These are phyloP conservation scores for Drepana falcataria DNA, from an alignment of 2,888 invertebrate species.

Conservation along the genomic window DNA sequence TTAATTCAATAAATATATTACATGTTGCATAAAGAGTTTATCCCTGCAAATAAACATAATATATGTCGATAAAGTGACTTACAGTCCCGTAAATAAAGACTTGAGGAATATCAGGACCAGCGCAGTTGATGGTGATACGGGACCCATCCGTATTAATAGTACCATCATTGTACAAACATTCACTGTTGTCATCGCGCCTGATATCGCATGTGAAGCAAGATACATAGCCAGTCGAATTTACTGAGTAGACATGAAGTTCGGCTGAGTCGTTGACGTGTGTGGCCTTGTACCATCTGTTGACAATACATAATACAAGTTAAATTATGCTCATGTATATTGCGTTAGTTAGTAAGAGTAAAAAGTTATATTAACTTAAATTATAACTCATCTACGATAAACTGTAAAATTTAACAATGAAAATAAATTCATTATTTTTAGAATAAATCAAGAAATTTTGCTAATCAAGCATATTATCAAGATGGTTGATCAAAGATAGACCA, in stretches of 20 bases:
- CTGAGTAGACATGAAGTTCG: constrained; percentile 88
- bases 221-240: constrained; percentile 74
- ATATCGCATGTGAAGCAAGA: constrained; percentile 88
- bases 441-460: no score
- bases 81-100: constrained; percentile 80
- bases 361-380: not conserved
- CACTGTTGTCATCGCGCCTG: constrained; percentile 64
- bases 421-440: no score
- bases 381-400: no score
- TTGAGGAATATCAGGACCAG: constrained; percentile 91
- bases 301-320: constrained; percentile 2
- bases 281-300: constrained; percentile 89
- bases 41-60: no score
- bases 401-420: no score
- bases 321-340: no score
- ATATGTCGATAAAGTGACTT: constrained; percentile 22
- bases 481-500: no score
- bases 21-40: no score
- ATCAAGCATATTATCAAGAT: no score
- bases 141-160: constrained; percentile 82
- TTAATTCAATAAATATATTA: no score
- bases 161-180: constrained; percentile 84
- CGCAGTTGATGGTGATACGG: constrained; percentile 86
- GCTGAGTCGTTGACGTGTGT: constrained; percentile 86
- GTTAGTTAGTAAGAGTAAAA: constrained; percentile 2